These are phyloP conservation scores for Calcarius ornatus DNA, from an alignment of 2,113 vertebrate genomes.

Conservation along the genomic window DNA sequence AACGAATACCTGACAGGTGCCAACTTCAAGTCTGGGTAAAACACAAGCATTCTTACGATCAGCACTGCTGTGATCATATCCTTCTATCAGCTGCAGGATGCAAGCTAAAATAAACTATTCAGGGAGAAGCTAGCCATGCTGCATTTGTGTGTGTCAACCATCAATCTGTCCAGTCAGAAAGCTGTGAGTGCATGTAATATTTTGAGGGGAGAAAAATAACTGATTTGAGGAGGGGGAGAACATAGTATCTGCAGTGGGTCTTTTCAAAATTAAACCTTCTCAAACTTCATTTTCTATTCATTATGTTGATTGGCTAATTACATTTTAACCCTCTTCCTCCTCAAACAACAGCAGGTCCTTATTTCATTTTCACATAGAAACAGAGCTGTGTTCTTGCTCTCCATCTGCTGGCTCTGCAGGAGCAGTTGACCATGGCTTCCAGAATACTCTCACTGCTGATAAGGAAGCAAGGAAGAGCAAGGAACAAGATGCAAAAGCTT, in stretches of 20 bases:
- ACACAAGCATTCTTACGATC: not conserved
- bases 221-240: not conserved
- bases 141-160: not conserved
- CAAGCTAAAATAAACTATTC: not conserved
- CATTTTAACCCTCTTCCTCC: not conserved
- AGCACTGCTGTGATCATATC: not conserved
- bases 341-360: not conserved
- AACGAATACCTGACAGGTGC: not conserved
- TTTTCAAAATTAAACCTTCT: not conserved
- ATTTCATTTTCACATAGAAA: not conserved
- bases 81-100: not conserved
- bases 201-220: not conserved
- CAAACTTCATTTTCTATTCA: not conserved
- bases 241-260: not conserved
- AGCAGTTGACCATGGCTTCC: not conserved
- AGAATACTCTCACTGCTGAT: not conserved
- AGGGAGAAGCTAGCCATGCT: not conserved
- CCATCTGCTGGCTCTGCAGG: slow-evolving; percentile 34
- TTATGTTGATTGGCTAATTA: not conserved
- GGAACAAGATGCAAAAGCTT: not conserved
- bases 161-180: not conserved
- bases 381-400: not conserved
- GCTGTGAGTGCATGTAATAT: not conserved
- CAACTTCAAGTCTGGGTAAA: not conserved
- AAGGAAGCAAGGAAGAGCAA: not conserved